These are phyloP conservation scores for Saguinus midas DNA, from an alignment of 2,113 vertebrate species.

Conservation along the genomic window DNA sequence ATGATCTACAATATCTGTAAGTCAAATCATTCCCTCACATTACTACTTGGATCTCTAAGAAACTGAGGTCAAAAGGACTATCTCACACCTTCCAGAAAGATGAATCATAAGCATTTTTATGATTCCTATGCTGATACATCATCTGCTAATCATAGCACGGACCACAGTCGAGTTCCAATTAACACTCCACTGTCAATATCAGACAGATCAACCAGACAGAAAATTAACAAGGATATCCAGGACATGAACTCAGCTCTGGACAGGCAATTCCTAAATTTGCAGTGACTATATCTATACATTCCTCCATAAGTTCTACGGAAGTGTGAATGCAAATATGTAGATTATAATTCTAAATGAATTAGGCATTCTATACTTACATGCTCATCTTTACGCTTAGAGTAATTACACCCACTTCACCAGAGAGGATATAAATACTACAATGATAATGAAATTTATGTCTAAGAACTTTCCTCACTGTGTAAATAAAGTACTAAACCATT, in stretches of 20 bases:
- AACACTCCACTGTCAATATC: no score
- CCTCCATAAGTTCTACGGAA: background rate
- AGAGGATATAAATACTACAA: background rate
- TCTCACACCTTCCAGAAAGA: background rate
- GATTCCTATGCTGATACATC: background rate
- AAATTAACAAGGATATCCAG: no score
- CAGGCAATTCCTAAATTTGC: constrained; percentile 10
- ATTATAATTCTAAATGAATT: background rate
- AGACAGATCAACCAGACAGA: no score
- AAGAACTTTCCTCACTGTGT: background rate
- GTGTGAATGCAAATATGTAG: background rate
- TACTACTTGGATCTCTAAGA: constrained; percentile 25
- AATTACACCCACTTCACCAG: background rate
- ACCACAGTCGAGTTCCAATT: background rate
- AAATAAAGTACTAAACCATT: background rate
- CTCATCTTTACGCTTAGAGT: background rate
- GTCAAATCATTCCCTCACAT: background rate
- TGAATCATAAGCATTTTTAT: background rate
- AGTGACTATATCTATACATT: background rate
- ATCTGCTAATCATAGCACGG: background rate
- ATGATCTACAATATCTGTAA: background rate
- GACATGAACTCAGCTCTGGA: no score
- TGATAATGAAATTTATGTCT: background rate
- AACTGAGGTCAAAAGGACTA: constrained; percentile 1
- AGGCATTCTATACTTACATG: background rate